Conservation (phyloP, 1,140 invertebrate genomes). For the Teleopsis dalmanni region DNA sequence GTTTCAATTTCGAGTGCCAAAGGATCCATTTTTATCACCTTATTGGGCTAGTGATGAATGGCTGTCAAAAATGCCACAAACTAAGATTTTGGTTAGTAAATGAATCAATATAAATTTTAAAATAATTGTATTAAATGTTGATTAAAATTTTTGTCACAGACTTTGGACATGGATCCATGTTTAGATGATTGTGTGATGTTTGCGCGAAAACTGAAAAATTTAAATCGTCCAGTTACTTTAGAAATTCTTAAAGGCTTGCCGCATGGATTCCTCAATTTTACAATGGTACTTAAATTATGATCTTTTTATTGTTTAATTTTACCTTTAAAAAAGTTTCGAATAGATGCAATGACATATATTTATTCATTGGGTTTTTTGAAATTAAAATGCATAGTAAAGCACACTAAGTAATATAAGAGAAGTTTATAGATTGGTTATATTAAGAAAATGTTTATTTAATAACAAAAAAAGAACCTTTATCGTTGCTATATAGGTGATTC, state of each 20-base stretch:
- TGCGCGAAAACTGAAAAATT: conserved; percentile 70
- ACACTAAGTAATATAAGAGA: no score
- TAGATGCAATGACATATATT: no score
- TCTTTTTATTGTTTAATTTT: background rate
- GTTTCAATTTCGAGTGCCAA: conserved; percentile 68
- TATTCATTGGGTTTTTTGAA: no score
- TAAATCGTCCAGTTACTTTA: conserved; percentile 68
- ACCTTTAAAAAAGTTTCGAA: no score
- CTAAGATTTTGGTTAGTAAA: conserved; percentile 68
- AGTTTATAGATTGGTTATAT: no score
- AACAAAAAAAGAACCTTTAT: no score
- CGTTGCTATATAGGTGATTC: no score
- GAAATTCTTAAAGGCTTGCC: conserved; percentile 86
- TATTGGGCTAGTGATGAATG: conserved; percentile 71
- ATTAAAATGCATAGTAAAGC: no score
- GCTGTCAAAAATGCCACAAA: conserved; percentile 69
- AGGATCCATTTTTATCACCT: conserved; percentile 79
- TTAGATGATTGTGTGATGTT: conserved; percentile 96
- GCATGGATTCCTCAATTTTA: conserved; percentile 96
- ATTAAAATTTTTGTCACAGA: conserved; percentile 49
- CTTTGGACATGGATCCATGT: conserved; percentile 87
- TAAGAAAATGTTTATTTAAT: no score
- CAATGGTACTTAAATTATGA: conserved; percentile 28
- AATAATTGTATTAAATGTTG: no score
- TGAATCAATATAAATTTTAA: no score